Base-by-base conservation (phyloP, 2,888 invertebrate genomes). In the Theretra japonica region DNA sequence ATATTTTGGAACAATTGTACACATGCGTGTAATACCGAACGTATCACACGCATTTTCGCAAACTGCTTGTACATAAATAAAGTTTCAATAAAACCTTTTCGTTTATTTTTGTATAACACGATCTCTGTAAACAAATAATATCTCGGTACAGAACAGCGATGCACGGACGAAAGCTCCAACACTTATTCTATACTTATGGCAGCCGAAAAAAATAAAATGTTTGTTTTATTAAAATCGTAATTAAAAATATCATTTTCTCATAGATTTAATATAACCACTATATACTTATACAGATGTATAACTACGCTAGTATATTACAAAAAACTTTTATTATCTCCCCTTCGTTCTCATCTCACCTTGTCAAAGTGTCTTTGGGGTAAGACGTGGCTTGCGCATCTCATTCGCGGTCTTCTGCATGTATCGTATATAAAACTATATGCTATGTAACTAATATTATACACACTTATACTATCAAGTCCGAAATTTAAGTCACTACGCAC, bases 191-290 rank as follows among this genome's bases (percentile, higher is more conserved):
- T 81, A 86, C 88, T 87, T 90, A 91, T 91, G 92, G 91, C 92
- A 92, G 91, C 90, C 86, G 65, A 65, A 88, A 83, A 87, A 84
- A 84, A 86, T 84, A 80, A 81, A 78, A 79, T 77, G 41, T 23
- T 65, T 65, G 65, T 65, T 65, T 65, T 65, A 65, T 65, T 65
- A 65, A 65, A 65, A 80, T 80, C 78, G 82, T 86, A 84, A 83
- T 86, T 91, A 93, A 93, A 85, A 93, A 94, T 93, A 93, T 94
- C 89, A 89, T 90, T 56, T 89, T 86, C 82, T 85, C 82, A 88
- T 88, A 88, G 84, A 87, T 86, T 82, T 86, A 85, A 48, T 65
- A 65, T 65, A 65, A 65, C 85, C 78, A 84, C 86, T 80, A 82
- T 88, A 88, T 89, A 87, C 88, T 81, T 85, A 85, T 83, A 80